Evolutionary conservation across 1,140 invertebrate species (phyloP), one percentile per base, ranked within the genome.

Genomic region (Sycobia sp.): DNA sequence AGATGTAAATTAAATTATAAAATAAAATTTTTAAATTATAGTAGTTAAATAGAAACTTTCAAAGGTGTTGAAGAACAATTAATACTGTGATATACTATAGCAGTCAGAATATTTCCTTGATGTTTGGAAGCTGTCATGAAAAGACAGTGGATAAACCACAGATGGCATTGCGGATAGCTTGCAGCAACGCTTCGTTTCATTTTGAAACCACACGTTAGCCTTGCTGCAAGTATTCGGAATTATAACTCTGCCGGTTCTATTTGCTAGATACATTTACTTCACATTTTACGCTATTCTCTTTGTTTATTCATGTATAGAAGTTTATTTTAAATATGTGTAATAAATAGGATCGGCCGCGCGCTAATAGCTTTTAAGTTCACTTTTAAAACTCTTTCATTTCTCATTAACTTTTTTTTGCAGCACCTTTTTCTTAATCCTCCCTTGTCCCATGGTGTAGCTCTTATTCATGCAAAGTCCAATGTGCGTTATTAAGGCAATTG

Each of bases 271-370:
- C 18, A 46, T 47, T 56, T 29, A 18, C 18, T 20, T 27, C 32
- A 13, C 8, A 39, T n/a, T 47, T 32, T 23, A 20, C 2, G 29
- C 27, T 50, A 13, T 4, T 32, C 29, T 4, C 5, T 32, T 32
- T 32, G 29, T 32, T 32, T 7, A 32, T 7, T 32, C 29, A 7
- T 32, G 29, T 11, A 23, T 54, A 22, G 0, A 29, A 16, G 16
- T 51, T 41, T 9, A 22, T 43, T 25, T 10, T 13, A 23, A 46
- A 59, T 49, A 22, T 39, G 16, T 38, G 4, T 27, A 47, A 47
- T 53, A 68, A 70, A 71, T 76, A 74, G 71, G 73, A 67, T 68
- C 65, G 54, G 69, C 69, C 73, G 69, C 69, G 76, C 76, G 77
- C 74, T 73, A 73, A 32, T 72, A 73, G 65, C 49, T 47, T 66